phyloP scores from a whole-genome alignment of 2,888 invertebrate species.

The Coelopa pilipes region DNA sequence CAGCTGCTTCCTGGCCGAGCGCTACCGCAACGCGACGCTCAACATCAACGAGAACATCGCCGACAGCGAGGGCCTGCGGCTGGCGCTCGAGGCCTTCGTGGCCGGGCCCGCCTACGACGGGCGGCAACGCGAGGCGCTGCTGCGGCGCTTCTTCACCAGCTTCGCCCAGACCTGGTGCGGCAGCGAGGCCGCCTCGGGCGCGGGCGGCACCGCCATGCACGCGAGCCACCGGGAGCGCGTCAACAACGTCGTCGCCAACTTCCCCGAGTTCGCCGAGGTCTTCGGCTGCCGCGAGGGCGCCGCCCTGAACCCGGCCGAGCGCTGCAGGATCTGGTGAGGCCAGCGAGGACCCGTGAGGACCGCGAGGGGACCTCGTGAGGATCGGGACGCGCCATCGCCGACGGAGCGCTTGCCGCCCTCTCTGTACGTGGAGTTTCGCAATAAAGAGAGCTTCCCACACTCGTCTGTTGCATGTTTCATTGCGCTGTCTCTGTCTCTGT shows the following conservation, averaged over 20 bases:
- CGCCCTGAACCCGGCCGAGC: conserved; percentile 57
- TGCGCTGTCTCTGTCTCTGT: too few species aligned
- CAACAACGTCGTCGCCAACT: conserved; percentile 59
- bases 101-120: conserved; percentile 29
- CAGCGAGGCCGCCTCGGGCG: conserved; percentile 31
- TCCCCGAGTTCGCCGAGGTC: conserved; percentile 55
- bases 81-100: conserved; percentile 54
- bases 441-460: background rate
- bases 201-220: conserved; percentile 45
- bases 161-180: conserved; percentile 63
- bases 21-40: conserved; percentile 50
- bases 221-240: conserved; percentile 56
- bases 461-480: too few species aligned
- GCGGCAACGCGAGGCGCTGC: conserved; percentile 22
- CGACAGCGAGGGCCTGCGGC: conserved; percentile 59
- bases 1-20: conserved; percentile 53
- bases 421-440: background rate
- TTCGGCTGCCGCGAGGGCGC: conserved; percentile 52
- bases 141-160: conserved; percentile 55
- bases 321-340: conserved; percentile 61
- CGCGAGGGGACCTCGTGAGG: too few species aligned
- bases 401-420: too few species aligned
- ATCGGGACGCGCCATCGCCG: too few species aligned
- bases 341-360: background rate
- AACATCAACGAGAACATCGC: conserved; percentile 62